Conservation (phyloP, 2,888 invertebrate genomes). For the Axea sp. region DNA sequence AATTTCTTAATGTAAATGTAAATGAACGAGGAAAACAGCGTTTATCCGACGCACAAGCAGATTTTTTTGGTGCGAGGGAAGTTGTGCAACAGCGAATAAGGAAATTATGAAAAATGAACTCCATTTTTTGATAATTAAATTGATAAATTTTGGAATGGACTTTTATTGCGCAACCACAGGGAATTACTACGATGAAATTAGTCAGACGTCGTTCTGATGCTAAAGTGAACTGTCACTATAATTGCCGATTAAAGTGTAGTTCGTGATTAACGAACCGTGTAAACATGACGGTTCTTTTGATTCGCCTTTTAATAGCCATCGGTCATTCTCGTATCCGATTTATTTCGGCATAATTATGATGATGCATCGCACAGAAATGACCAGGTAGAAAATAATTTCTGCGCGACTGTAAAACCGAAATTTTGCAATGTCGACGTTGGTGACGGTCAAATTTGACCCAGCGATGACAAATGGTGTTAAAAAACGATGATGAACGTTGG, state of each 20-base stretch:
- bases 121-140: slow-evolving; percentile 47
- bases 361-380: no score
- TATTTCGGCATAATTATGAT: slow-evolving; percentile 4
- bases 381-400: no score
- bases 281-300: slow-evolving; percentile 9
- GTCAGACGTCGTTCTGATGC: slow-evolving; percentile 17
- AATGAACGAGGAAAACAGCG: slow-evolving; percentile 48
- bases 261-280: slow-evolving; percentile 39
- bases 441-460: no score
- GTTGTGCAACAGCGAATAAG: slow-evolving; percentile 46
- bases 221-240: slow-evolving; percentile 47
- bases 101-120: slow-evolving; percentile 46
- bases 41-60: slow-evolving; percentile 25
- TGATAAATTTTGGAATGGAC: slow-evolving; percentile 42
- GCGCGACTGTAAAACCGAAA: no score
- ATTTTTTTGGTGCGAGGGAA: slow-evolving; percentile 37
- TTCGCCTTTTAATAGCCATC: slow-evolving; percentile 1
- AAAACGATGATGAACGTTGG: no score
- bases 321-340: slow-evolving; percentile 1
- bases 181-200: slow-evolving; percentile 29
- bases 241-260: slow-evolving; percentile 32
- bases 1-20: slow-evolving; percentile 49
- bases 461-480: no score
- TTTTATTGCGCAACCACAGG: slow-evolving; percentile 23
- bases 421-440: no score